These are phyloP conservation scores for Ciona savignyi DNA, from an alignment of 23 tunicate species.

Conservation along the genomic window DNA sequence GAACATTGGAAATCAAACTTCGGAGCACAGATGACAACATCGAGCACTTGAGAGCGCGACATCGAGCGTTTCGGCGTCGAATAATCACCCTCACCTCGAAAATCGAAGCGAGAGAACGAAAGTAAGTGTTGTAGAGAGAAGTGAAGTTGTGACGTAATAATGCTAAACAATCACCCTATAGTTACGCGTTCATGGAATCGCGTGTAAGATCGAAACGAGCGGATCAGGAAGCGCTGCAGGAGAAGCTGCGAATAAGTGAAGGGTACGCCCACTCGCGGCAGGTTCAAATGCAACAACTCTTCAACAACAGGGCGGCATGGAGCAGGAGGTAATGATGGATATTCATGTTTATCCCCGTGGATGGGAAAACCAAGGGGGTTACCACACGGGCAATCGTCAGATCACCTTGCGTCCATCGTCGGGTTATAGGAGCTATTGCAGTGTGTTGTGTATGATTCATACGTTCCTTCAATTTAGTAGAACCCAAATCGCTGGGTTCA, in stretches of 20 bases:
- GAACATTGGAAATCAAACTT: slow-evolving; percentile 44
- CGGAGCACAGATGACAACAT: slow-evolving; percentile 34
- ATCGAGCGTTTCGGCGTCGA: slow-evolving; percentile 43
- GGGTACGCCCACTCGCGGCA: slow-evolving; percentile 39
- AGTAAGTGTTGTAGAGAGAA: slow-evolving; percentile 16
- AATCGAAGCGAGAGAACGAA: slow-evolving; percentile 74
- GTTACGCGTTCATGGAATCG: slow-evolving; percentile 48
- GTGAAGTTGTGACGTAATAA: not conserved
- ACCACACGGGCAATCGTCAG: too few species aligned
- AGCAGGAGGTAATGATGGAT: slow-evolving; percentile 68
- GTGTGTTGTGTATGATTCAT: too few species aligned
- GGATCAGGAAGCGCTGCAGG: slow-evolving; percentile 50
- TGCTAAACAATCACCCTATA: not conserved
- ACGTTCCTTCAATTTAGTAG: too few species aligned
- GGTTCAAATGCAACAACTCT: slow-evolving; percentile 53
- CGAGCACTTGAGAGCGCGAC: slow-evolving; percentile 45
- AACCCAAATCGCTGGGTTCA: too few species aligned
- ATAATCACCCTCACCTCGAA: slow-evolving; percentile 21
- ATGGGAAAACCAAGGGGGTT: too few species aligned
- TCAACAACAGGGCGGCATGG: slow-evolving; percentile 53
- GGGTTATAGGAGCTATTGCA: too few species aligned
- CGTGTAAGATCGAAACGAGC: slow-evolving; percentile 54
- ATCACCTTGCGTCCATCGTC: too few species aligned
- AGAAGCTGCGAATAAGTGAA: slow-evolving; percentile 59
- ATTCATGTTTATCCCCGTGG: too few species aligned